Evolutionary conservation across 2,888 invertebrate species (phyloP), one percentile per base, ranked within the genome.

Genomic region (Microctonus brassicae): DNA sequence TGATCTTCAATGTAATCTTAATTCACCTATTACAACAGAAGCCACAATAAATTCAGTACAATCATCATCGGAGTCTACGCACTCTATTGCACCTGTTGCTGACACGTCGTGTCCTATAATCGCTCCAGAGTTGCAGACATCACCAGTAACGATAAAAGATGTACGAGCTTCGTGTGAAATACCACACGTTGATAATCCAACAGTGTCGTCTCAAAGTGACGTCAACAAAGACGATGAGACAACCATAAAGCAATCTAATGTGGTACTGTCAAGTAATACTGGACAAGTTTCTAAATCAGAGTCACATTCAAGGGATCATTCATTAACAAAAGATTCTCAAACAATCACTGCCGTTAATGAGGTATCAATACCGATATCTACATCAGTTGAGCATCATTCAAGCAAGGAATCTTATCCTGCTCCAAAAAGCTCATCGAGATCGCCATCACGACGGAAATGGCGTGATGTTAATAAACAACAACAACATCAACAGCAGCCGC

Each of bases 381-480:
- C 73, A 24, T 42, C 75, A 20, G 57, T 34, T 67, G 47, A 63
- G 47, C 58, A 36, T 52, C 47, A 42, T 47, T 29, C 61, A 2
- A 33, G 34, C 22, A 47, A 29, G 52, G 71, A 70, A 34, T 36
- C 53, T 24, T 17, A 34, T 22, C 61, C 73, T 52, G 34, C 60
- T 29, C 65, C 61, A 29, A 84, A 80, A 67, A 78, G 71, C 68
- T 75, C 78, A 58, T 78, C 81, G n/a, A 81, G 75, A 39, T 84
- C 83, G 58, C 84, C 84, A 29, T 81, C 84, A 17, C 80, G 82
- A 69, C 82, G 83, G 70, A 86, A 84, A 80, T 80, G 79, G 34
- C 82, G 80, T 69, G 77, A 81, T 33, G 66, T 62, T 36, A 74
- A 76, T 36, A 74, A 69, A 67, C 78, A 74, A 57, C 69, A 73